Conservation (phyloP, 1,140 invertebrate genomes). For the Lepidurus arcticus region DNA sequence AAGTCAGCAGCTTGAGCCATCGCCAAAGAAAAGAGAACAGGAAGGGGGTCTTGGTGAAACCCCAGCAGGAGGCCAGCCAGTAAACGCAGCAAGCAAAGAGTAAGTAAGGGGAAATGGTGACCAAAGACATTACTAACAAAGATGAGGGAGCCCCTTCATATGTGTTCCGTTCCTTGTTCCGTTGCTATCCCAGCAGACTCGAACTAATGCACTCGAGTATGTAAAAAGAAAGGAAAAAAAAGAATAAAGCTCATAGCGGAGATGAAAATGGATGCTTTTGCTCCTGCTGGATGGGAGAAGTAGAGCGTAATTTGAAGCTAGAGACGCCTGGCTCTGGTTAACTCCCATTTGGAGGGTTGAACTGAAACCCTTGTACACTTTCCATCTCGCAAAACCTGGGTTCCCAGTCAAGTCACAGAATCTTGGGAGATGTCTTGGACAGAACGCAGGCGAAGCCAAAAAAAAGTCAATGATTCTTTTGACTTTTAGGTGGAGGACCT, state of each 20-base stretch:
- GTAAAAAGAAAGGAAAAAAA: neutral
- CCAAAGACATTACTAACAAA: slow-evolving; percentile 19
- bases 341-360: slow-evolving; percentile 19
- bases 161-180: neutral
- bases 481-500: too few relatives aligned
- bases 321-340: slow-evolving; percentile 14
- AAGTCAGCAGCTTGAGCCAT: slow-evolving; percentile 18
- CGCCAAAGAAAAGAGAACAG: slow-evolving; percentile 17
- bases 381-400: neutral
- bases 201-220: slow-evolving; percentile 15
- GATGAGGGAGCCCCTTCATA: slow-evolving; percentile 13
- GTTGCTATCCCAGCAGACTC: slow-evolving; percentile 18
- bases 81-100: slow-evolving; percentile 10
- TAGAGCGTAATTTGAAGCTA: slow-evolving; percentile 18
- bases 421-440: too few relatives aligned
- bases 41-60: slow-evolving; percentile 20
- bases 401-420: too few relatives aligned
- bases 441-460: too few relatives aligned
- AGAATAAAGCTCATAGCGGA: neutral
- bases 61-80: slow-evolving; percentile 15
- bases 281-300: neutral
- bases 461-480: too few relatives aligned
- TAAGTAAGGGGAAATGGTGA: slow-evolving; percentile 15
- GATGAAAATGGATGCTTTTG: slow-evolving; percentile 11
- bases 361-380: slow-evolving; percentile 7